These are phyloP conservation scores for Heliconius aoede DNA, from an alignment of 2,888 invertebrate species.

Conservation along the genomic window DNA sequence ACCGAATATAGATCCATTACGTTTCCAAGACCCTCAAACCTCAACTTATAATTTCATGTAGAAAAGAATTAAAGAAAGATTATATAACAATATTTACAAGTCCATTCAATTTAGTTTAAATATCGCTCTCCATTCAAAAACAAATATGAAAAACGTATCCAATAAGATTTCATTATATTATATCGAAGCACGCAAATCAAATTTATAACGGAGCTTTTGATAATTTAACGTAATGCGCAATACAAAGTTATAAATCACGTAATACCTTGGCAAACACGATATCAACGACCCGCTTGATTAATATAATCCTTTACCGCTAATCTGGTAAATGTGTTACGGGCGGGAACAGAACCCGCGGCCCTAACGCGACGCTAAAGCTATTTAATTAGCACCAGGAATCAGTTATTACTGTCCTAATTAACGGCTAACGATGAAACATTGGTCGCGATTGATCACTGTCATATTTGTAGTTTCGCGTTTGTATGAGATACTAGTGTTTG, in stretches of 20 bases:
- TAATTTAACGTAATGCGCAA: neutral
- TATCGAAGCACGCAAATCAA: neutral
- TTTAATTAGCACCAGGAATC: conserved; percentile 20
- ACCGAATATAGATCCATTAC: no score
- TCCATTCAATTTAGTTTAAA: no score
- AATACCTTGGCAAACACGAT: neutral
- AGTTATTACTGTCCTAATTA: conserved; percentile 24
- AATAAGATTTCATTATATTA: neutral
- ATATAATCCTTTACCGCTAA: conserved; percentile 26
- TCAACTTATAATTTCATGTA: no score
- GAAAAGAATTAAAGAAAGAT: no score
- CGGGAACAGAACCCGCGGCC: conserved; percentile 20
- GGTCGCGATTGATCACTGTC: conserved; percentile 25
- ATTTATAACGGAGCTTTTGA: neutral
- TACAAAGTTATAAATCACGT: neutral
- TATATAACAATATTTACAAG: no score
- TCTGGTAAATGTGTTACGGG: neutral
- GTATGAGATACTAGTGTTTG: neutral
- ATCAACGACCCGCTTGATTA: conserved; percentile 8
- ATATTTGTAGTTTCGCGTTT: conserved; percentile 2
- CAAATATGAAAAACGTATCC: neutral
- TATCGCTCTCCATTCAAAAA: no score
- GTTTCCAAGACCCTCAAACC: no score
- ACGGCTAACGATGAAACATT: conserved; percentile 30
- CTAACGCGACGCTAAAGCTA: neutral